phyloP scores from a whole-genome alignment of 2,888 invertebrate genomes.

The Plusia festucae region DNA sequence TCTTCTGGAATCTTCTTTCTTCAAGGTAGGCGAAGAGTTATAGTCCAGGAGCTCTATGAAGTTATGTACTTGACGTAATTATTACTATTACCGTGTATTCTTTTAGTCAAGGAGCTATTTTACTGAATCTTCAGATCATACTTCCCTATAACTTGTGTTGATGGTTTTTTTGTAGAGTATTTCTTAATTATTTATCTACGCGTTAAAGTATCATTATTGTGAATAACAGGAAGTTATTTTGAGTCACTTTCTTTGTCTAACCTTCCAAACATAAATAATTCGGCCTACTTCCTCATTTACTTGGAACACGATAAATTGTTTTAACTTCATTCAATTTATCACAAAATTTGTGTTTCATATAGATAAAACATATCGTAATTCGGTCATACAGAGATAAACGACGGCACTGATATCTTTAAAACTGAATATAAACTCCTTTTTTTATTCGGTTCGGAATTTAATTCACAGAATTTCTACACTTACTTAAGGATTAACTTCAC shows the following conservation, averaged over 20 bases:
- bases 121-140: no score
- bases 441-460: neutral
- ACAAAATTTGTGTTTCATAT: neutral
- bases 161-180: no score
- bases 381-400: neutral
- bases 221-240: neutral
- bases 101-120: no score
- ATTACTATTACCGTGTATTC: no score
- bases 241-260: neutral
- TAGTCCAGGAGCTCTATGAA: neutral
- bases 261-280: neutral
- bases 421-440: constrained; percentile 1
- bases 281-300: neutral
- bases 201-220: no score
- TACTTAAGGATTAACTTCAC: neutral
- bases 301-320: neutral
- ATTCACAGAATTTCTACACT: neutral
- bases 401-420: neutral
- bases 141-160: no score
- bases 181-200: no score
- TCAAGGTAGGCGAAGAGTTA: neutral
- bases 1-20: neutral
- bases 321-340: neutral
- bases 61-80: no score
- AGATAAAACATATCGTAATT: constrained; percentile 4